Evolutionary conservation across 1,140 invertebrate species (phyloP), one percentile per base, ranked within the genome.

Genomic region (Drosophila teissieri): DNA sequence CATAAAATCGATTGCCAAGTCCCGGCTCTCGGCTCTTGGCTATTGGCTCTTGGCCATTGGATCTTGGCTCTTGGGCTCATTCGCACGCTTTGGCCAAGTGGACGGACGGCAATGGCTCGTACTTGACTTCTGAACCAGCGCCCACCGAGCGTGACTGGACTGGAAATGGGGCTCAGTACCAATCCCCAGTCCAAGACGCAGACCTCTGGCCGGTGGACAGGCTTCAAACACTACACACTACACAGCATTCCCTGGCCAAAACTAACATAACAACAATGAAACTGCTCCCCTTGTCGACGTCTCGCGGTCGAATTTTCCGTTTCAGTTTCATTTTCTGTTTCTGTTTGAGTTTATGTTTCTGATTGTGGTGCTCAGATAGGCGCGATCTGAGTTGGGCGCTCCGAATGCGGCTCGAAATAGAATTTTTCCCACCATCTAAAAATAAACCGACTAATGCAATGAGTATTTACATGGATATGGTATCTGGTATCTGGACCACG

Each of bases 101-200:
- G 80, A 68, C 80, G 75, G 80, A 68, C 80, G 46, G 61, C 52
- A 63, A 63, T 68, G 68, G 65, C 65, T 57, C 80, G 85, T 89
- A 89, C 84, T 89, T 89, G 84, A 89, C 84, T 89, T 89, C 80
- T 89, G 84, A 89, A 89, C 80, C 73, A 69, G 84, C 84, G 84
- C 76, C 84, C 84, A 88, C 82, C 81, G 80, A 89, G 80, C 84
- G 84, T 89, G 84, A 89, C 84, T 89, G 73, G 84, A 74, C 84
- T 79, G 58, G 67, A 84, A 84, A 55, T 76, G 52, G 53, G 76
- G 48, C 73, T 62, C 49, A 44, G n/a, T 34, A 48, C 64, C 63
- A 48, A 39, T 22, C 27, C 31, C 64, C 65, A 70, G 42, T 45
- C 67, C 63, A 37, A 48, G 22, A 2, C 19, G 48, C 75, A 61